Evolutionary conservation across 2,888 invertebrate species (phyloP).

Genomic region (Pterobdella sp.): DNA sequence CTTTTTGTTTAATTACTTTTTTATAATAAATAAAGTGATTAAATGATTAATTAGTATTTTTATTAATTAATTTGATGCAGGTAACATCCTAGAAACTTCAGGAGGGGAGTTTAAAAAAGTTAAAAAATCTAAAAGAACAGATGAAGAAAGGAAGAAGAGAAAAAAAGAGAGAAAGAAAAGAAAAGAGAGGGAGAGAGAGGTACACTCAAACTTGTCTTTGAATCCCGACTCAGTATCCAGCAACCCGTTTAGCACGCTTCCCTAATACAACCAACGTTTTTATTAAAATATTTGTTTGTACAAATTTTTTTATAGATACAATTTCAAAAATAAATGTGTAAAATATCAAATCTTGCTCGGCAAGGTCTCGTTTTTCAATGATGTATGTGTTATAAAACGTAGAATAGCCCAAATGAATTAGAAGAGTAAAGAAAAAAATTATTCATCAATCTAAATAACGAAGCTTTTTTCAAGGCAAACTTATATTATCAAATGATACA

Average conservation of each 20-base stretch:
- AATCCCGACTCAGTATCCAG: slow-evolving; percentile 9
- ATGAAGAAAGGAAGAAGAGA: slow-evolving; percentile 55
- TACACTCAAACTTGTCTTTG: not conserved
- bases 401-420: no score
- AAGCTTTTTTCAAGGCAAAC: no score
- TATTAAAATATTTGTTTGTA: no score
- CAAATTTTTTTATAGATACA: no score
- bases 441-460: no score
- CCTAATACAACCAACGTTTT: no score
- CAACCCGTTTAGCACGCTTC: not conserved
- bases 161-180: slow-evolving; percentile 90
- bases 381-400: no score
- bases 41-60: not conserved
- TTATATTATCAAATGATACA: no score
- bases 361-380: no score
- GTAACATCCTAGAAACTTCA: slow-evolving; percentile 37
- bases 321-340: no score
- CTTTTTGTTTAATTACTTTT: not conserved
- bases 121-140: slow-evolving; percentile 40
- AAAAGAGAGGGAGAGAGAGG: slow-evolving; percentile 57
- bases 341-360: no score
- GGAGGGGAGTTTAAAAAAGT: slow-evolving; percentile 39
- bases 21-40: not conserved
- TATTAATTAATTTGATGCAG: slow-evolving; percentile 31
- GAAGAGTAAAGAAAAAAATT: no score